These are phyloP conservation scores for Coenonympha arcania DNA, from an alignment of 2,888 invertebrate species.

Conservation along the genomic window DNA sequence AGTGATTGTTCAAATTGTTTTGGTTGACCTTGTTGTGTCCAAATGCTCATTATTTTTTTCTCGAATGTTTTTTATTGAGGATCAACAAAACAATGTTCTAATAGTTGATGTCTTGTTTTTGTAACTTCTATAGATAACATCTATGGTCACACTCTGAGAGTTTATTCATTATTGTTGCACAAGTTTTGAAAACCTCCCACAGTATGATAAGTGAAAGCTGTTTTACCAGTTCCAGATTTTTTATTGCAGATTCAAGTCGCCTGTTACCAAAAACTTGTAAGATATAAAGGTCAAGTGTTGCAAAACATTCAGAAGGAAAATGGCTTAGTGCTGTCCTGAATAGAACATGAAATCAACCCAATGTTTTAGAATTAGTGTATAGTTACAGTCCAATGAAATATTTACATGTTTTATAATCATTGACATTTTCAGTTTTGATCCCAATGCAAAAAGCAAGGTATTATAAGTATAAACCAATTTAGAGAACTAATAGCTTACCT, in stretches of 20 bases:
- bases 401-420: too few relatives aligned
- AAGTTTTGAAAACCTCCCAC: constrained; percentile 52
- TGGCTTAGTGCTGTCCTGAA: neutral
- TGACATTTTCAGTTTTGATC: too few relatives aligned
- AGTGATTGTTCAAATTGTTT: constrained; percentile 56
- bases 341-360: neutral
- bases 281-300: constrained; percentile 38
- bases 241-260: constrained; percentile 48
- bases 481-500: too few relatives aligned
- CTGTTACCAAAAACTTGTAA: constrained; percentile 44
- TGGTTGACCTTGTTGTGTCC: constrained; percentile 62
- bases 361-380: neutral
- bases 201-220: constrained; percentile 62
- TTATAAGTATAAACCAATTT: too few relatives aligned
- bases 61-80: constrained; percentile 67
- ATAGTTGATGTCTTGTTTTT: constrained; percentile 37
- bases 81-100: constrained; percentile 45
- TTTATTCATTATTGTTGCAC: constrained; percentile 34
- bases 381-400: too few relatives aligned
- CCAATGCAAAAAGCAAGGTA: too few relatives aligned
- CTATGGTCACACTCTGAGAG: constrained; percentile 26
- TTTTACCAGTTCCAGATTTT: constrained; percentile 53
- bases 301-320: neutral
- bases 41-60: constrained; percentile 54
- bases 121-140: constrained; percentile 42